Base-by-base conservation (phyloP, 64 coral and sea anemone species). In the Actinia equina region DNA sequence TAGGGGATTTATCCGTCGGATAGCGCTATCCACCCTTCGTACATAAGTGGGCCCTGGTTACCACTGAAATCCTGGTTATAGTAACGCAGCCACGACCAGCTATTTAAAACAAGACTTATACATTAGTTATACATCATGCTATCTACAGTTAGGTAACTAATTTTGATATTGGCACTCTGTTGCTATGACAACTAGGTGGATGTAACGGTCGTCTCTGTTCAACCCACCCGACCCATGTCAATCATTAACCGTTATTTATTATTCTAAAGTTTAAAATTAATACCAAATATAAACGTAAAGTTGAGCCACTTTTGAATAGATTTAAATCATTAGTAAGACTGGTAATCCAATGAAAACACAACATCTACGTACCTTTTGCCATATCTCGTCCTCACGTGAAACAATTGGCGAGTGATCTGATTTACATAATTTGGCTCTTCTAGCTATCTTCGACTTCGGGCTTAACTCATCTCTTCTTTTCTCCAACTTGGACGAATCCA, bases 401-500 rank as follows among this genome's bases (percentile, higher is more conserved):
- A 15, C 41, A 30, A 3, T 14, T 27, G 69, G n/a, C n/a, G 69
- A 74, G 69, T 74, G 42, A 74, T 74, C 69, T 30, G 69, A 74
- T 74, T 74, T 74, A 74, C 69, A 74, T 37, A 37, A 37, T 74
- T 11, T 74, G 69, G 26, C 26, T 74, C 69, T 26, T 41, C 41
- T 74, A 41, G 69, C 69, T 25, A 41, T 74, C 69, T 74, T 74
- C 22, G 69, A 74, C 41, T 74, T 74, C 25, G 69, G 69, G 69
- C 69, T 74, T 12, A 74, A 30, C 25, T 74, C 69, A 3, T 74
- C 26, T 41, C 69, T 74, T 25, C 26, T 74, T 74, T 65, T 65
- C 19, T 74, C 69, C 11, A 74, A 37, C 26, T 41, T 74, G 10
- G 23, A 30, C 69, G 26, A 74, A 74, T 74, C 69, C 26, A 74